A percentile compares a stretch with the other conserved stretches of the same genome.
Evolutionary conservation across 1,140 invertebrate species (phyloP).

Genomic region (Chironomus striatipennis): DNA sequence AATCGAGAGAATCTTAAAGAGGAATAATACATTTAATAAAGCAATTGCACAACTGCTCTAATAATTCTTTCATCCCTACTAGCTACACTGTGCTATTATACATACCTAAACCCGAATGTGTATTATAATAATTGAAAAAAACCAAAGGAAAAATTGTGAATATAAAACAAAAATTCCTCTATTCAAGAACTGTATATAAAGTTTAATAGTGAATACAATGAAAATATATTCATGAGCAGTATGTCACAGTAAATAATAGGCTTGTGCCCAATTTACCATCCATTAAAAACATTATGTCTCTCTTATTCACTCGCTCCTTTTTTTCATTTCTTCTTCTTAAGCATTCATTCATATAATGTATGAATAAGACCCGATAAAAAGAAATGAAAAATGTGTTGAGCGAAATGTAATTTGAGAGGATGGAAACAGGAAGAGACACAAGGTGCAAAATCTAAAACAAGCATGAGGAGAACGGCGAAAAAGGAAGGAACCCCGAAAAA

Average conservation of each 20-base stretch:
- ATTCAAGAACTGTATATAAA: no score
- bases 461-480: slow-evolving; percentile 12
- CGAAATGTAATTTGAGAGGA: slow-evolving; percentile 15
- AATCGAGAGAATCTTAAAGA: not conserved
- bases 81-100: not conserved
- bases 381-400: slow-evolving; percentile 19
- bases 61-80: slow-evolving; percentile 7
- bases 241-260: slow-evolving; percentile 22
- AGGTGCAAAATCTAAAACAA: slow-evolving; percentile 17
- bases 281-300: slow-evolving; percentile 7
- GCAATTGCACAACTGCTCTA: slow-evolving; percentile 11
- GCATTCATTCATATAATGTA: not conserved
- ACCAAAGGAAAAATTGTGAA: not conserved
- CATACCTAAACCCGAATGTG: not conserved
- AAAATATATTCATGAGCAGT: slow-evolving; percentile 17
- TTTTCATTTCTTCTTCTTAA: not conserved
- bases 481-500: slow-evolving; percentile 21
- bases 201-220: not conserved
- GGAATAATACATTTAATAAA: slow-evolving; percentile 4
- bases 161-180: not conserved
- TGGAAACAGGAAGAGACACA: slow-evolving; percentile 21
- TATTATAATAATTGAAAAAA: slow-evolving; percentile 11
- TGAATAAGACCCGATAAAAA: not conserved
- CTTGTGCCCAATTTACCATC: slow-evolving; percentile 22
- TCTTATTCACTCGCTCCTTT: no score